phyloP scores from a whole-genome alignment of 2,888 invertebrate species.

The Nasonovia ribisnigri region DNA sequence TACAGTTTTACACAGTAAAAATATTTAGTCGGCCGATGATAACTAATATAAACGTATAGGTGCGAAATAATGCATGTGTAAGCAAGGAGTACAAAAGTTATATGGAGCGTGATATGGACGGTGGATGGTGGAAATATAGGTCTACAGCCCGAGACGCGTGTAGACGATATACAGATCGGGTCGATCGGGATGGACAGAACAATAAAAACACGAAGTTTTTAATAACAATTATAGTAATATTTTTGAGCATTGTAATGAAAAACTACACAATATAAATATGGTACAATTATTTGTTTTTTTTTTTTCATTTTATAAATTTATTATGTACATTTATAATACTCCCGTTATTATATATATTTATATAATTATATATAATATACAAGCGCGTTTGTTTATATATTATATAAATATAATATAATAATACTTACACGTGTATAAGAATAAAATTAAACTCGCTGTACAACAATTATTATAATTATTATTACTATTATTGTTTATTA shows the following conservation, averaged over 20 bases:
- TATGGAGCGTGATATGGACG: no score
- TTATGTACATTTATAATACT: conserved; percentile 23
- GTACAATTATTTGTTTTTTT: conserved; percentile 46
- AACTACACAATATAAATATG: conserved; percentile 60
- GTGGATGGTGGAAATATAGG: neutral
- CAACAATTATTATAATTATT: conserved; percentile 31
- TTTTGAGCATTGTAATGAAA: conserved; percentile 63
- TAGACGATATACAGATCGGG: neutral
- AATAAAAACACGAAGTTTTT: conserved; percentile 34
- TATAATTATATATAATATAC: neutral
- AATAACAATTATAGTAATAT: conserved; percentile 61
- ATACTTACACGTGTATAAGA: conserved; percentile 10
- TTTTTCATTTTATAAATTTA: conserved; percentile 8
- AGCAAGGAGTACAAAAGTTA: no score
- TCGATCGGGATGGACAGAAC: neutral
- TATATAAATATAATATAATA: conserved; percentile 31
- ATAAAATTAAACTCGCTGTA: conserved; percentile 32
- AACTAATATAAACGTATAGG: no score
- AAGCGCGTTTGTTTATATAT: neutral
- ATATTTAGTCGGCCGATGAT: no score
- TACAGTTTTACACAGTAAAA: no score
- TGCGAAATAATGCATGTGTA: no score
- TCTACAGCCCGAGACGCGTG: neutral
- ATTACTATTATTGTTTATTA: conserved; percentile 37
- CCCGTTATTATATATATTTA: neutral